These are phyloP conservation scores for Herpailurus yagouaroundi DNA, from an alignment of 2,113 vertebrate genomes.

Conservation along the genomic window DNA sequence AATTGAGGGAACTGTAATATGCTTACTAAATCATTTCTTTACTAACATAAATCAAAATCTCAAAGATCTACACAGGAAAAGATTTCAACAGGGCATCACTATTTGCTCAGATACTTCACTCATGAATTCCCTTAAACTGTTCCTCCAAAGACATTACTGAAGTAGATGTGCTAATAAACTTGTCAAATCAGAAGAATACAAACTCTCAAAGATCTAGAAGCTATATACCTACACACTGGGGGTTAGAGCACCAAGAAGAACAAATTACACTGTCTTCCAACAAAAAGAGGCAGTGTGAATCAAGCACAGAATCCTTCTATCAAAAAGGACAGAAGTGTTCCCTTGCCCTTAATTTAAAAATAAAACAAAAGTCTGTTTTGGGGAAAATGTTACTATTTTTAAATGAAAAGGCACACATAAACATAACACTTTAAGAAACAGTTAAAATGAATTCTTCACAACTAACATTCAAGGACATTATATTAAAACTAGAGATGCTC, in stretches of 20 bases:
- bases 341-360: slow-evolving; percentile 36
- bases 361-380: neutral
- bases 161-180: slow-evolving; percentile 7
- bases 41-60: slow-evolving; percentile 51
- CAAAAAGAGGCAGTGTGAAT: slow-evolving; percentile 29
- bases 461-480: neutral
- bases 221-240: neutral
- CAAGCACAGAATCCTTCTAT: slow-evolving; percentile 29
- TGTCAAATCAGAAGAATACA: slow-evolving; percentile 34
- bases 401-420: slow-evolving; percentile 44
- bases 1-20: slow-evolving; percentile 53
- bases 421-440: slow-evolving; percentile 29
- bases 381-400: neutral
- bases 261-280: slow-evolving; percentile 29
- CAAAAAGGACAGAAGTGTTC: slow-evolving; percentile 26
- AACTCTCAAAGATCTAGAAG: slow-evolving; percentile 40
- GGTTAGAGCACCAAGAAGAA: slow-evolving; percentile 49
- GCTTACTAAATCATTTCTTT: slow-evolving; percentile 45
- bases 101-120: neutral
- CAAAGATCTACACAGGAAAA: slow-evolving; percentile 10
- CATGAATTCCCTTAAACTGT: slow-evolving; percentile 25
- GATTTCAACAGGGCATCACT: slow-evolving; percentile 8
- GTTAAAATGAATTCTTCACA: slow-evolving; percentile 52
- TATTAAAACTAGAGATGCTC: slow-evolving; percentile 17
- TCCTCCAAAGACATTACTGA: slow-evolving; percentile 30